Percentiles rank a stretch among this genome's conserved stretches.
phyloP scores from a whole-genome alignment of 2,888 invertebrate genomes.

The Tortrix viridana region DNA sequence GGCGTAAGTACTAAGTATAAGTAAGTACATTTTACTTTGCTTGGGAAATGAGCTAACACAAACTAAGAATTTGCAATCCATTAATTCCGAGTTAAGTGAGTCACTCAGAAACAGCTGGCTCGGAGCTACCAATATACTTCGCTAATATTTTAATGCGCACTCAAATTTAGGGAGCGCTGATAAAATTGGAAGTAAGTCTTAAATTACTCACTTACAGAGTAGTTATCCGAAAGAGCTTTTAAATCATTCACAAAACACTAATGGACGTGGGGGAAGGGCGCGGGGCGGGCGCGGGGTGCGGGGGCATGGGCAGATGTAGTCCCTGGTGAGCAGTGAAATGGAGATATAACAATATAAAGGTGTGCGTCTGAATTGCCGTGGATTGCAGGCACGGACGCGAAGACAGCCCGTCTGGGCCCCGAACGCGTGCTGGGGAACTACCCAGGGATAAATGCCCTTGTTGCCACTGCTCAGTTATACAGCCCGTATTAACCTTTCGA shows the following conservation, averaged over 20 bases:
- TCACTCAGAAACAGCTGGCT: conserved; percentile 55
- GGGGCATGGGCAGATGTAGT: conserved; percentile 69
- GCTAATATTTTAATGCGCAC: conserved; percentile 82
- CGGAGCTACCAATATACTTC: conserved; percentile 44
- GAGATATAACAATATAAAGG: conserved; percentile 82
- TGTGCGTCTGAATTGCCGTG: conserved; percentile 73
- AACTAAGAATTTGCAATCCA: conserved; percentile 54
- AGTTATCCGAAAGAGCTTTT: conserved; percentile 85
- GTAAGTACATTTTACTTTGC: conserved; percentile 37
- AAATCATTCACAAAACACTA: conserved; percentile 85
- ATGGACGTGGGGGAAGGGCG: conserved; percentile 78
- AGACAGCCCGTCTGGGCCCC: neutral
- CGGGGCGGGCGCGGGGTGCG: conserved; percentile 46
- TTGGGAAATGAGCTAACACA: conserved; percentile 37
- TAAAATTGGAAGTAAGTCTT: conserved; percentile 83
- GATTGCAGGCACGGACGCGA: conserved; percentile 56
- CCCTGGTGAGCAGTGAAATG: conserved; percentile 80
- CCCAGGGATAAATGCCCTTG: neutral
- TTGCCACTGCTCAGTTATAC: no score
- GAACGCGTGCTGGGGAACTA: conserved; percentile 41
- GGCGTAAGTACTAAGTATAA: conserved; percentile 34
- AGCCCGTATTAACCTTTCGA: no score
- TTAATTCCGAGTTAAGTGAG: conserved; percentile 56
- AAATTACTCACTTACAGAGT: conserved; percentile 84
- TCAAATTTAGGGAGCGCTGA: conserved; percentile 83